These are phyloP conservation scores for Globia sparganii DNA, from an alignment of 2,888 invertebrate species.

Conservation along the genomic window DNA sequence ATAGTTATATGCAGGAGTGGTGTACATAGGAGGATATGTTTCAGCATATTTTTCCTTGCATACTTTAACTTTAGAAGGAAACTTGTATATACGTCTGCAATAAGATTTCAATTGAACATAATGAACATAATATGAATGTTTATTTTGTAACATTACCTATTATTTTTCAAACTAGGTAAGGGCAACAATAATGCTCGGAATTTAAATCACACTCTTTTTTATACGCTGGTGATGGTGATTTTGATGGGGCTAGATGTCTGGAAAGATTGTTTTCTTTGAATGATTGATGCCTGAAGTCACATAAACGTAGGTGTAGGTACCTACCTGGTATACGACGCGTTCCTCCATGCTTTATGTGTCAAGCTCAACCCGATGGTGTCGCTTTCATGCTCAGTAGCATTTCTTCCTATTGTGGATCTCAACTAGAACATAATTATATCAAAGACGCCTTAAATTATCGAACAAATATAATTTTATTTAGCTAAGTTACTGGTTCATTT, in stretches of 20 bases:
- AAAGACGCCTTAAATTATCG: background rate
- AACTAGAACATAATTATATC: conserved; percentile 53
- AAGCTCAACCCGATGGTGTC: conserved; percentile 66
- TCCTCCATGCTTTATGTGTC: conserved; percentile 68
- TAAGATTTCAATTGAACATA: background rate
- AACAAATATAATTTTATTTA: background rate
- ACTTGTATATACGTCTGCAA: conserved; percentile 26
- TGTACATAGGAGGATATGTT: conserved; percentile 77
- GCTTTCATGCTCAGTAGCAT: conserved; percentile 20
- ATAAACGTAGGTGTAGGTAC: background rate
- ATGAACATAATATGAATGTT: background rate
- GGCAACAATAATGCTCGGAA: background rate
- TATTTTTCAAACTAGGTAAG: conserved; percentile 19
- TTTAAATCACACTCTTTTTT: background rate
- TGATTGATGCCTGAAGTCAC: background rate
- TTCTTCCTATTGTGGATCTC: conserved; percentile 51
- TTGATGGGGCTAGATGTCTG: background rate
- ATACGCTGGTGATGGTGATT: background rate
- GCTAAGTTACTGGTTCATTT: background rate
- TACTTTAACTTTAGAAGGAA: conserved; percentile 65
- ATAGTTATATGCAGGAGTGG: conserved; percentile 84
- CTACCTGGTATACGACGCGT: conserved; percentile 52
- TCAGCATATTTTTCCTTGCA: conserved; percentile 80
- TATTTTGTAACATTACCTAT: background rate
- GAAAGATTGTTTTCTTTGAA: background rate